Evolutionary conservation across 2,888 invertebrate genomes (phyloP).

Genomic region (Adineta ricciae): DNA sequence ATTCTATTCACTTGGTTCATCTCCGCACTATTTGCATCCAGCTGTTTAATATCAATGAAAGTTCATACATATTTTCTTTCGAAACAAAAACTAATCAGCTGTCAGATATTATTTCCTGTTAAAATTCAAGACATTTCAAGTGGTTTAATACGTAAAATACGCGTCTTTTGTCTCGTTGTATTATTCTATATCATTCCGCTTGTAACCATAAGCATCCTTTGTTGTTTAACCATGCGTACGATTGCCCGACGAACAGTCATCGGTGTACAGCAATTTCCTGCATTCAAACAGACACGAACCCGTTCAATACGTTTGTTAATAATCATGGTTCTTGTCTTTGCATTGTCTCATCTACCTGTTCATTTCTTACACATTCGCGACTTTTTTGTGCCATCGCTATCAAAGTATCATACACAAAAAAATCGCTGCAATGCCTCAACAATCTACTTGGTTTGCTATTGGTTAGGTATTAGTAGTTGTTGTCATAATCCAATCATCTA

Average conservation of each 20-base stretch:
- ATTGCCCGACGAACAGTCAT: background rate
- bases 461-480: background rate
- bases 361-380: background rate
- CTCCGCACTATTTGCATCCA: background rate
- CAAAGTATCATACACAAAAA: background rate
- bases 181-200: background rate
- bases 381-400: background rate
- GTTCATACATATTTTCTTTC: background rate
- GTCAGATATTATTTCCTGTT: background rate
- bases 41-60: background rate
- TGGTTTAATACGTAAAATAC: background rate
- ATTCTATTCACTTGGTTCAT: background rate
- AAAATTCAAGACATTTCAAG: background rate
- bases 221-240: background rate
- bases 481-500: background rate
- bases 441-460: background rate
- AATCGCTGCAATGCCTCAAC: background rate
- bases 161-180: background rate
- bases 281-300: background rate
- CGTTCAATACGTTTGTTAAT: background rate
- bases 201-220: background rate
- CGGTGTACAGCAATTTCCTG: background rate
- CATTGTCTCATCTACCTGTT: background rate
- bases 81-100: background rate
- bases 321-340: background rate